A percentile compares a stretch with the other conserved stretches of the same genome.
These are phyloP conservation scores for Epinotia bilunana DNA, from an alignment of 2,888 invertebrate genomes.

Conservation along the genomic window DNA sequence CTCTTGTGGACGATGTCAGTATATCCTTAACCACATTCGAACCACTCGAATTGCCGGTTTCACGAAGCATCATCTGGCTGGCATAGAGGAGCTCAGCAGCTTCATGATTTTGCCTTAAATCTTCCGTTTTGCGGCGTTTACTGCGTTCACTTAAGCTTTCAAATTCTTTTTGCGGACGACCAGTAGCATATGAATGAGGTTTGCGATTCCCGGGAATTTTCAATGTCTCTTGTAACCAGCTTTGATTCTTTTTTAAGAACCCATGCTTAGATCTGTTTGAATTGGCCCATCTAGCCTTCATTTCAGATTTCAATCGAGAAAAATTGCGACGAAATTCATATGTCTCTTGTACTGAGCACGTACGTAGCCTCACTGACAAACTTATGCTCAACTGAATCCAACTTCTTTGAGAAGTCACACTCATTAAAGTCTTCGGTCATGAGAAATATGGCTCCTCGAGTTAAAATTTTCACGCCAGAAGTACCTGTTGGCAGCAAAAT, in stretches of 20 bases:
- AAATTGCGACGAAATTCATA: too few relatives aligned
- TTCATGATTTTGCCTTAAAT: not conserved
- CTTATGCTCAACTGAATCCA: too few relatives aligned
- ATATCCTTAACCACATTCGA: not conserved
- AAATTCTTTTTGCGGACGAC: not conserved
- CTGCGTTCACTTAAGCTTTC: conserved; percentile 1
- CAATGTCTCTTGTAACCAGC: not conserved
- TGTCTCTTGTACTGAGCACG: too few relatives aligned
- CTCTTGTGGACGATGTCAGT: not conserved
- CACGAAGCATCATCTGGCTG: conserved; percentile 1
- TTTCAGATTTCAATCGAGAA: too few relatives aligned
- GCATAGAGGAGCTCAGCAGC: not conserved
- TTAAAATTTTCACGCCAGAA: too few relatives aligned
- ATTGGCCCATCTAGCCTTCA: too few relatives aligned
- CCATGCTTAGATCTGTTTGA: too few relatives aligned
- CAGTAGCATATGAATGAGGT: not conserved
- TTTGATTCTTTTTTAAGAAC: not conserved
- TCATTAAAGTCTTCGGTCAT: too few relatives aligned
- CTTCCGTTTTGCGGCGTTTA: conserved; percentile 4
- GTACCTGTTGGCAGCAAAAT: too few relatives aligned
- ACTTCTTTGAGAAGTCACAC: too few relatives aligned
- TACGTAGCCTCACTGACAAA: too few relatives aligned
- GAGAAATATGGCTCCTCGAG: too few relatives aligned
- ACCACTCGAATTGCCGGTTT: not conserved
- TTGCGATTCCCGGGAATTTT: not conserved